Evolutionary conservation across 2,797 vertebrate genomes (phyloP), one percentile per base, ranked within the genome.

Genomic region (Lophotriccus pileatus): DNA sequence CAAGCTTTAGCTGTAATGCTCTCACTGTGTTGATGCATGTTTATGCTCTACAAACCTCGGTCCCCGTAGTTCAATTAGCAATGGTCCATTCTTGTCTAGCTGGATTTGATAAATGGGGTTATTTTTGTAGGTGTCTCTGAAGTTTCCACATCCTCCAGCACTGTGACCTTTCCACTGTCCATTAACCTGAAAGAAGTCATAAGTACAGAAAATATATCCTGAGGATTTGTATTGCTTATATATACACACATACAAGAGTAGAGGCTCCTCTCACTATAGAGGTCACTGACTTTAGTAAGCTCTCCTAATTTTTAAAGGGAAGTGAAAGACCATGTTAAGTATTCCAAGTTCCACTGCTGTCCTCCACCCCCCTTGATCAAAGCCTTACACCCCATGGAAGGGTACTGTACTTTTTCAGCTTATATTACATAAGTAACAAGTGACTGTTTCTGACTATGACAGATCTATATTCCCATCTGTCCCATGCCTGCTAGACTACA

Each of bases 121-220:
- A 93, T 98, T 98, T 97, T 98, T 99, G 97, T 99, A 98, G 7
- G 98, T 98, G 46, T 99, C 99, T 97, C 98, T 99, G 91, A 99
- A 99, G 96, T 99, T 99, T 49, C 99, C 99, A 97, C 99, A 99
- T 15, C 99, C 99, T 60, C 99, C 99, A 20, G 99, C 99, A 81
- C 97, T 99, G 68, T 93, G 93, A 23, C 99, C 99, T 94, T 99
- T 99, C 99, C 99, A 99, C 94, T 99, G 99, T 27, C 99, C 99
- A 62, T 99, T 99, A 63, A 99, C 97, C 99, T 99, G 87, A 63
- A 95, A 44, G 53, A 95, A 77, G 77, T 22, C 74, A 90, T 27
- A 89, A 89, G 43, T 13, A 92, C 19, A 87, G 44, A 67, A 74
- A 47, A 34, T 28, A 47, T 10, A 50, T 52, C 49, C 22, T 46